Evolutionary conservation across 2,797 vertebrate species (phyloP), one percentile per base, ranked within the genome.

Genomic region (Tokudaia muenninki): DNA sequence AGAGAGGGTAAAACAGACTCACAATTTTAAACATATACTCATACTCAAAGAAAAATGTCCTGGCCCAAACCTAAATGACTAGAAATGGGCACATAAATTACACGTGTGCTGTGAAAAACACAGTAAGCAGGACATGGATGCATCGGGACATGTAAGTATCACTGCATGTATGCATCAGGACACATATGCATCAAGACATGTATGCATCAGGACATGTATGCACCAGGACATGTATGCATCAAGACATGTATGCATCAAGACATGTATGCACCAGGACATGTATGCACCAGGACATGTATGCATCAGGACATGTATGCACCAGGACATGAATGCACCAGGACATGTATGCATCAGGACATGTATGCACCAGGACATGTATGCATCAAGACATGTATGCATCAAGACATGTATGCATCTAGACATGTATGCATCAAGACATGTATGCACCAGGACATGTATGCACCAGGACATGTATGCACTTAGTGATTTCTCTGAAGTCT

Each of bases 1-100:
- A 87, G 9, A 86, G 22, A 82, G 65, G 52, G 78, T 78, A 74
- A 77, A 79, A 83, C n/a, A 92, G 70, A 78, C 87, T 87, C 9
- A 88, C 29, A 86, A 41, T 1, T 6, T n/a, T 61, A 91, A 94
- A 92, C 9, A 75, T 59, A 22, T 0, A 3, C 7, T 67, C 2
- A 44, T 59, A 29, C 47, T 92, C 22, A 81, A 78, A 92, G 29
- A 44, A 55, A 92, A 92, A 47, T 50, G 74, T 31, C 44, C 63
- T 80, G 61, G 24, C 50, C 24, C n/a, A 70, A 89, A 55, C 80
- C 55, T 13, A 83, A 90, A 67, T 80, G 55, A 65, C 37, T 80
- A 34, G 44, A 75, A 87, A 55, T 61, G 29, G 67, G 34, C 17
- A 22, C 52, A 77, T 14, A 61, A 8, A 81, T 26, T 57, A 41